Percentiles rank a stretch among this genome's conserved stretches.
These are phyloP conservation scores for Loris lydekkerianus DNA, from an alignment of 2,797 vertebrate species.

Conservation along the genomic window DNA sequence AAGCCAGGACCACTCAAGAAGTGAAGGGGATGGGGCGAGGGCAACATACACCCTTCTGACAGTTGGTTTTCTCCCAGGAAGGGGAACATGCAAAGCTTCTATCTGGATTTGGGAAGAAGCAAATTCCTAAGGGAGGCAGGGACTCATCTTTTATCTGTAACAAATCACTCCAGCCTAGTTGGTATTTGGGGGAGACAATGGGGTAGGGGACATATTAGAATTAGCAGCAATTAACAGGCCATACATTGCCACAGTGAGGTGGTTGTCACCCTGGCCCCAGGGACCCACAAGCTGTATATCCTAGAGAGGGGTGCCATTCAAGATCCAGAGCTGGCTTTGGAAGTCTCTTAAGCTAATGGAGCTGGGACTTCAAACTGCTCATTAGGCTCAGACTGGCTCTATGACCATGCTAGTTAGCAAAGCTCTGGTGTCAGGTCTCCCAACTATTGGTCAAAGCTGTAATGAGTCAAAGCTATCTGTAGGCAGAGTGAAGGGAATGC, in stretches of 20 bases:
- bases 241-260: slow-evolving; percentile 68
- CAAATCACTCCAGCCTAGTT: slow-evolving; percentile 59
- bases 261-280: slow-evolving; percentile 48
- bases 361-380: slow-evolving; percentile 45
- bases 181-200: slow-evolving; percentile 49
- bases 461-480: slow-evolving; percentile 58
- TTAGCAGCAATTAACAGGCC: slow-evolving; percentile 83
- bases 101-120: slow-evolving; percentile 41
- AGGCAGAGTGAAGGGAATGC: slow-evolving; percentile 75
- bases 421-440: slow-evolving; percentile 77
- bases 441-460: slow-evolving; percentile 65
- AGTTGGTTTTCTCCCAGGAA: slow-evolving; percentile 67
- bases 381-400: slow-evolving; percentile 26
- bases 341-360: slow-evolving; percentile 10
- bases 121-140: slow-evolving; percentile 36
- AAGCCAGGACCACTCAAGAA: slow-evolving; percentile 78
- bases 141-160: slow-evolving; percentile 58
- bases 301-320: slow-evolving; percentile 32
- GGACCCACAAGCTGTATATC: slow-evolving; percentile 50
- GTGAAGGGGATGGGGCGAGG: background rate
- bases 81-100: slow-evolving; percentile 79
- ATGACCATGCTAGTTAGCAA: slow-evolving; percentile 58
- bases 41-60: slow-evolving; percentile 24
- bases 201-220: slow-evolving; percentile 60
- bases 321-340: slow-evolving; percentile 43